Conservation (phyloP, 2,113 vertebrate genomes). For the Esox niger region DNA sequence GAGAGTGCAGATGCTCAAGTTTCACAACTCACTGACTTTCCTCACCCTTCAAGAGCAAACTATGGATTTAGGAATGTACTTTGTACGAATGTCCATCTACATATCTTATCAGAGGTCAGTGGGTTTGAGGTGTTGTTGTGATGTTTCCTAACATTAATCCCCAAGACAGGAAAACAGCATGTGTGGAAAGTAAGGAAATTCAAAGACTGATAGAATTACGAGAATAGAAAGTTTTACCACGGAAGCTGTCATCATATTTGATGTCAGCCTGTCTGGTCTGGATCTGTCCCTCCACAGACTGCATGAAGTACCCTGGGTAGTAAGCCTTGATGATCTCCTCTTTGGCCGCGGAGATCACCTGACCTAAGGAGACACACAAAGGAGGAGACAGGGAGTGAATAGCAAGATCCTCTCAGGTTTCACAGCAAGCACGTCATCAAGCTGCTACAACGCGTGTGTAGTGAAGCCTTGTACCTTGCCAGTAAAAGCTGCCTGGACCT, state of each 20-base stretch:
- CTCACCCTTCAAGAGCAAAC: too few species aligned
- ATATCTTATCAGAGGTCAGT: too few species aligned
- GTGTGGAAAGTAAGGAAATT: too few species aligned
- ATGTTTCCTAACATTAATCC: too few species aligned
- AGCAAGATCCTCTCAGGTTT: not conserved
- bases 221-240: constrained; percentile 67
- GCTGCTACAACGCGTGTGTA: not conserved
- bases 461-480: constrained; percentile 78
- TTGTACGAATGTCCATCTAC: too few species aligned
- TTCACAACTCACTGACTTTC: not conserved
- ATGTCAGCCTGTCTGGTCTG: constrained; percentile 75
- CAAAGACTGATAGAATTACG: not conserved
- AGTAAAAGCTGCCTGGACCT: constrained; percentile 88
- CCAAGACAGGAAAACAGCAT: not conserved
- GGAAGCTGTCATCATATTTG: constrained; percentile 83
- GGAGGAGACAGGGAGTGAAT: not conserved
- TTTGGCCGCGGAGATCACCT: constrained; percentile 83
- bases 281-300: constrained; percentile 77
- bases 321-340: constrained; percentile 79
- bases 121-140: too few species aligned
- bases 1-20: not conserved
- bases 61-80: too few species aligned
- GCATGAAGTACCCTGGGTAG: constrained; percentile 80
- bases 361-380: constrained; percentile 66
- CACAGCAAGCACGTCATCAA: not conserved